A percentile compares a stretch with the other conserved stretches of the same genome.
These are phyloP conservation scores for Sminthurinus aureus DNA, from an alignment of 2,888 invertebrate genomes.

Conservation along the genomic window DNA sequence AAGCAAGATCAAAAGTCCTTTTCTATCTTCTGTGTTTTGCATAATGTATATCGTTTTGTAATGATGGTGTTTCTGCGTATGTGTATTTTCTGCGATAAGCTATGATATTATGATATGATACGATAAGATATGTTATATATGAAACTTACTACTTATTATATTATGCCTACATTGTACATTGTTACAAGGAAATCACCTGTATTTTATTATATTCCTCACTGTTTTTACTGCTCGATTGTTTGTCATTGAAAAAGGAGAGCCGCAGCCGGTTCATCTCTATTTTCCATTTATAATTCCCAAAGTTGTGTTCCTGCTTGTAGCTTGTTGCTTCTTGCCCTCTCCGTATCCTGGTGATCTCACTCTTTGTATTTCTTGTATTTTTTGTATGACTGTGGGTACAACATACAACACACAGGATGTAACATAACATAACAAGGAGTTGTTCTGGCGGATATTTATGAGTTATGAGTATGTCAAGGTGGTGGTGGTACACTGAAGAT, in stretches of 20 bases:
- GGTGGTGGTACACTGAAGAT: not conserved
- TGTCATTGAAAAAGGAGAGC: not conserved
- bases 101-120: not conserved
- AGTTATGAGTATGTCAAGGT: constrained; percentile 21
- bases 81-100: not conserved
- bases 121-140: not conserved
- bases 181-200: not conserved
- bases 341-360: not conserved
- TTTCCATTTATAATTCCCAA: too few species aligned
- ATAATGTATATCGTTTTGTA: not conserved
- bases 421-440: not conserved
- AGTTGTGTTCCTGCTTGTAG: too few species aligned
- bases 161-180: not conserved
- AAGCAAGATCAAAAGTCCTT: not conserved
- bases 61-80: not conserved
- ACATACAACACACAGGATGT: not conserved
- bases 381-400: too few species aligned
- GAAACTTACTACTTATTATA: too few species aligned
- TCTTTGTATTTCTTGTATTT: not conserved
- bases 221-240: not conserved
- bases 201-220: not conserved
- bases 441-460: constrained; percentile 15
- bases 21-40: not conserved
- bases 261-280: not conserved
- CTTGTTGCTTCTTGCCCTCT: not conserved